These are phyloP conservation scores for Ophiothrix spiculata DNA, from an alignment of 35 echinoderm and acorn worm genomes.

Conservation along the genomic window DNA sequence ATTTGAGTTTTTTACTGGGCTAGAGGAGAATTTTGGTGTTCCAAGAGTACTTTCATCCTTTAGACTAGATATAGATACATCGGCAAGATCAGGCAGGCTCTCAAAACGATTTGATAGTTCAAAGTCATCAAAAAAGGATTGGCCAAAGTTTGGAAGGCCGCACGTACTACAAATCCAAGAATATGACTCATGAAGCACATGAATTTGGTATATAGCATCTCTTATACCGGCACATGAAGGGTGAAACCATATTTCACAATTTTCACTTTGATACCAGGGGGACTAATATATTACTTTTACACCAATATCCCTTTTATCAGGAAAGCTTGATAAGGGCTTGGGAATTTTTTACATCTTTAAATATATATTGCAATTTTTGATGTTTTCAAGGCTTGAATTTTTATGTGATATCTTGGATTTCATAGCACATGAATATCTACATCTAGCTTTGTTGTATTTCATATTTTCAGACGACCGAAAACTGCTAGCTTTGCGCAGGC, in stretches of 20 bases:
- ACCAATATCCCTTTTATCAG: too few species aligned
- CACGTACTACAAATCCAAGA: not conserved
- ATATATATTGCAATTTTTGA: too few species aligned
- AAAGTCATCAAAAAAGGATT: not conserved
- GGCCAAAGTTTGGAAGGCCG: not conserved
- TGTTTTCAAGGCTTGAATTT: too few species aligned
- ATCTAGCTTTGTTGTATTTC: too few species aligned
- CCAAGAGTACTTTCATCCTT: not conserved
- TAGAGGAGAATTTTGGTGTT: not conserved
- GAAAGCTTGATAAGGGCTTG: too few species aligned
- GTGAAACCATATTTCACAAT: not conserved
- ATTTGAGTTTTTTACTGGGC: not conserved
- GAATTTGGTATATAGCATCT: not conserved
- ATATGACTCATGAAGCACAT: not conserved
- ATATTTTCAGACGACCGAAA: too few species aligned
- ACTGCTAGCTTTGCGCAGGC: too few species aligned
- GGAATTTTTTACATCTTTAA: too few species aligned
- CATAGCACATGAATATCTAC: too few species aligned
- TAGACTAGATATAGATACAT: not conserved
- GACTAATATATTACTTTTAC: too few species aligned
- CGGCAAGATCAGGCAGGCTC: not conserved
- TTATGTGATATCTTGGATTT: too few species aligned
- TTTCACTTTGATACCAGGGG: not conserved
- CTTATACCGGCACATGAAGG: not conserved
- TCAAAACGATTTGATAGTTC: not conserved